Conservation (phyloP, 2,888 invertebrate genomes). For the Papilio demoleus region DNA sequence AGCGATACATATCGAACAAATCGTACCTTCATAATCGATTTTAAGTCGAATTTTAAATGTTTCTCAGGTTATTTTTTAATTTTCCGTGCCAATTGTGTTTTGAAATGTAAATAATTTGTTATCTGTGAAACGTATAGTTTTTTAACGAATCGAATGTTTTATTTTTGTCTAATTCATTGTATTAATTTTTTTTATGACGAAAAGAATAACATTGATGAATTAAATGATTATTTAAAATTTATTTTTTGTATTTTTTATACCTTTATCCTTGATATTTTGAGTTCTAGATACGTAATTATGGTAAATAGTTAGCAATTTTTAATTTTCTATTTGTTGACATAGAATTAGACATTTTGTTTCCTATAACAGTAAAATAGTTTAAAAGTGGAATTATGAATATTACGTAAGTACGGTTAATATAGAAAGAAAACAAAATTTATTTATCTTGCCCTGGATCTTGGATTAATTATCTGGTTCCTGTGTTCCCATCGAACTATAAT, state of each 20-base stretch:
- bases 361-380: no score
- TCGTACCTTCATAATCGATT: constrained; percentile 68
- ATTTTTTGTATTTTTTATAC: constrained; percentile 45
- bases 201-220: constrained; percentile 69
- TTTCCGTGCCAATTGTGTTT: constrained; percentile 74
- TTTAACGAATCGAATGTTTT: constrained; percentile 44
- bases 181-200: constrained; percentile 60
- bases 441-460: no score
- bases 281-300: no score
- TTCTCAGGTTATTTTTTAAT: constrained; percentile 54
- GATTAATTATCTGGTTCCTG: no score
- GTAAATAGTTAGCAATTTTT: no score
- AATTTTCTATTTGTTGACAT: no score
- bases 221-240: constrained; percentile 68
- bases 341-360: no score
- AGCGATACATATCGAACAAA: constrained; percentile 76
- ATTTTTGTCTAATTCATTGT: constrained; percentile 58
- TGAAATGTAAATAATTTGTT: constrained; percentile 52
- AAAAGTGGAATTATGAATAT: no score
- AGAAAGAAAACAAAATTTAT: no score
- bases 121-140: constrained; percentile 35
- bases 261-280: not conserved
- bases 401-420: no score
- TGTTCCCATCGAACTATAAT: no score
- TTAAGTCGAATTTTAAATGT: constrained; percentile 54